These are phyloP conservation scores for Agrotis segetum DNA, from an alignment of 2,888 invertebrate genomes.

Conservation along the genomic window DNA sequence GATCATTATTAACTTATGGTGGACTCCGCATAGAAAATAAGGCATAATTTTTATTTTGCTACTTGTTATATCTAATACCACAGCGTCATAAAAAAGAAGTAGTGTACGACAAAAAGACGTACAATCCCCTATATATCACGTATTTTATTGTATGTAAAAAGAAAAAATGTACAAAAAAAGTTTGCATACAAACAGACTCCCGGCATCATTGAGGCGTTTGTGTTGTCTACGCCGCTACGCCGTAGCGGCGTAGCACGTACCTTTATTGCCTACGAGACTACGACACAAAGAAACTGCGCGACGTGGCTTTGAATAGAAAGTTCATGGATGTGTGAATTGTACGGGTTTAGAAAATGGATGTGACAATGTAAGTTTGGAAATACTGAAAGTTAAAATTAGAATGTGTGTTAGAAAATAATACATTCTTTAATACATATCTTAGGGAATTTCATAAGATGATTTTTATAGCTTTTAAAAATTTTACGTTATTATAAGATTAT, in stretches of 20 bases:
- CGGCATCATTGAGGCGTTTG: slow-evolving; percentile 36
- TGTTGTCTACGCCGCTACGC: slow-evolving; percentile 72
- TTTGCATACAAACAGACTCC: slow-evolving; percentile 39
- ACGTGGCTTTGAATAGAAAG: slow-evolving; percentile 71
- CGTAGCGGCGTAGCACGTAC: slow-evolving; percentile 71
- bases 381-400: not conserved
- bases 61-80: not conserved
- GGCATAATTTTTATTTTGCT: too few species aligned
- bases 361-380: slow-evolving; percentile 35
- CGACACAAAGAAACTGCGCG: slow-evolving; percentile 83
- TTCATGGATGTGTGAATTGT: slow-evolving; percentile 34
- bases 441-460: not conserved
- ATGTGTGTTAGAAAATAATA: not conserved
- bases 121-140: not conserved
- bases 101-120: not conserved
- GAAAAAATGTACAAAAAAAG: slow-evolving; percentile 26
- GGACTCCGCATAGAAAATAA: too few species aligned
- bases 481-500: too few species aligned
- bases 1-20: too few species aligned
- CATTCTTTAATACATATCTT: not conserved
- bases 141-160: slow-evolving; percentile 21
- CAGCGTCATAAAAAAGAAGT: not conserved
- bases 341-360: slow-evolving; percentile 60
- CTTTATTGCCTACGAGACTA: slow-evolving; percentile 82
- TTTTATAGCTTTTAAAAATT: too few species aligned